These are phyloP conservation scores for Plumapathes pennacea DNA, from an alignment of 92 coral and sea anemone genomes.

Conservation along the genomic window DNA sequence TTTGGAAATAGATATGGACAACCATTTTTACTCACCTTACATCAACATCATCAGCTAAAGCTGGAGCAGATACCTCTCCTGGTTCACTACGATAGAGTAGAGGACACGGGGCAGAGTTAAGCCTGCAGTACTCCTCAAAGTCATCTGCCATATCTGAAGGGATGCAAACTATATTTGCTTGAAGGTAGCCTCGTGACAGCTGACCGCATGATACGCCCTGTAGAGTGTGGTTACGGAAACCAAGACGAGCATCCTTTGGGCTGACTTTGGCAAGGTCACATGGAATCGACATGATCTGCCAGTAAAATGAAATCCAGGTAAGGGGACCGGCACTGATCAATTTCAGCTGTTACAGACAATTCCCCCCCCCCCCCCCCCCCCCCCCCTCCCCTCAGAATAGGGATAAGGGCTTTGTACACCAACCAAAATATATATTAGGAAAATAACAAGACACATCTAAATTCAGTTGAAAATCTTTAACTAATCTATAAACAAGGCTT, in stretches of 20 bases:
- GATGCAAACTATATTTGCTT: conserved; percentile 21
- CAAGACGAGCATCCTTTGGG: conserved; percentile 18
- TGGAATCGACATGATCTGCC: neutral
- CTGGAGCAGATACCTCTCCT: conserved; percentile 6
- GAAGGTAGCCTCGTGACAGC: conserved; percentile 19
- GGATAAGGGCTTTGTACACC: too few relatives aligned
- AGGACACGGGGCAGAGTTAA: conserved; percentile 13
- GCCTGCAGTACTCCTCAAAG: conserved; percentile 8
- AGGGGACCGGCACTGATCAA: too few relatives aligned
- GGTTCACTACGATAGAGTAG: conserved; percentile 20
- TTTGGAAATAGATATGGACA: neutral
- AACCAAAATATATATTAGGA: too few relatives aligned
- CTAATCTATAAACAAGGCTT: too few relatives aligned
- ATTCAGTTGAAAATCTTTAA: too few relatives aligned
- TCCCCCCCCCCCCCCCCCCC: too few relatives aligned
- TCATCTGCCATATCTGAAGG: conserved; percentile 24
- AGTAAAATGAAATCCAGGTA: too few relatives aligned
- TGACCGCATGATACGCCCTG: conserved; percentile 10
- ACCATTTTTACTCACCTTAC: conserved; percentile 4
- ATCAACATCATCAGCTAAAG: conserved; percentile 10
- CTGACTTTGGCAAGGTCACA: neutral
- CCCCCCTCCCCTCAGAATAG: too few relatives aligned
- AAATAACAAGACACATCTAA: too few relatives aligned
- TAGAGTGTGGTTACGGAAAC: conserved; percentile 8
- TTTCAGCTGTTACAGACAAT: too few relatives aligned